Evolutionary conservation across 2,888 invertebrate genomes (phyloP), one percentile per base, ranked within the genome.

Genomic region (Morinoia aosen): DNA sequence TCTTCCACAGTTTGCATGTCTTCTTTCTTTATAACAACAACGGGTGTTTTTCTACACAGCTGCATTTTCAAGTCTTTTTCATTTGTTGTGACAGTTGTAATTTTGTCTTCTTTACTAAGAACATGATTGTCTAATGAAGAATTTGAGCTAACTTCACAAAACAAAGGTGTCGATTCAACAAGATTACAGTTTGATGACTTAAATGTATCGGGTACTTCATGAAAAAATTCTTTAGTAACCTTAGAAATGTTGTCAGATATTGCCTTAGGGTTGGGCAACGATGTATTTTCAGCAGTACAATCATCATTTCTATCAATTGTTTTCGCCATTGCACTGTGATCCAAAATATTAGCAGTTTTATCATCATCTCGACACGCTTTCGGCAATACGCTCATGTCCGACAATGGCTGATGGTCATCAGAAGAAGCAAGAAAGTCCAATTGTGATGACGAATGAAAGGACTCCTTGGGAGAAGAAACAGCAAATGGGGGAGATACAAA

Each of bases 391-490:
- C 25, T 33, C 10, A 25, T 33, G 1, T 76, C 25, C 25, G 76
- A 25, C 76, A 76, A 25, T 76, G 76, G 33, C 25, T 76, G 76
- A 76, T 76, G 25, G 76, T 76, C 76, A 76, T 76, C 76, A 76
- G 76, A 76, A 76, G 25, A 25, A 76, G 76, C 76, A 25, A 33
- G 19, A 61, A 12, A 33, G 25, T 76, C 33, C 0, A 76, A 76
- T 33, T 33, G 33, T 25, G 25, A 16, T 76, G 33, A 76, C 33
- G 76, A 76, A 76, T 10, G 76, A 93, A 48, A 58, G 0, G 93
- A 93, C 2, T 93, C n/a, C 25, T 93, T 93, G 11, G 93, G 93
- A 93, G 93, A 93, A 57, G 93, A 93, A 57, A 57, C 93, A 39
- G 93, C 93, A 93, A 16, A 93, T 33, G 93, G 93, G 16, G 57